Conservation (phyloP, 2,797 vertebrate species). For the Sphenopsis melanotis region DNA sequence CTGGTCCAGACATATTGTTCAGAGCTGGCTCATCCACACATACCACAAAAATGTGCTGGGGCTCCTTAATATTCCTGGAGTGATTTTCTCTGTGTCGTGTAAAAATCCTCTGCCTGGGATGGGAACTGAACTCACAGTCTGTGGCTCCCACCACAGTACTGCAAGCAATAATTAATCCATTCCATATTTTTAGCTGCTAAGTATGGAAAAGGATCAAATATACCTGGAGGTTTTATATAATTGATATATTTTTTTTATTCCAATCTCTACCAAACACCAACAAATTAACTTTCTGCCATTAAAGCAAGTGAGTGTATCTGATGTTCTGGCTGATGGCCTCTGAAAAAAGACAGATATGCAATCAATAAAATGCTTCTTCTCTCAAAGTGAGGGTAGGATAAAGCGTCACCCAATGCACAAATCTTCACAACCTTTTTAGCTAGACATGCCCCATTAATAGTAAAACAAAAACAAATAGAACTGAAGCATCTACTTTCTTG, state of each 20-base stretch:
- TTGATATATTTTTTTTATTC: not conserved
- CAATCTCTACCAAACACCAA: not conserved
- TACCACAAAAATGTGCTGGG: not conserved
- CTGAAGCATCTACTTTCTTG: not conserved
- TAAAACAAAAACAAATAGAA: not conserved
- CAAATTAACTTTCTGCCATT: not conserved
- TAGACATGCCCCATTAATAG: not conserved
- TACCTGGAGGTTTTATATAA: not conserved
- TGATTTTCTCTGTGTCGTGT: not conserved
- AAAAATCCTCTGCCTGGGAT: not conserved
- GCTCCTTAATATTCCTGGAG: not conserved
- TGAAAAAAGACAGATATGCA: not conserved
- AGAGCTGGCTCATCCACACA: not conserved
- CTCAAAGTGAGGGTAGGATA: not conserved
- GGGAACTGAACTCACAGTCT: not conserved
- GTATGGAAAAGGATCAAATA: not conserved
- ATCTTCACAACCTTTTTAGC: conserved; percentile 3
- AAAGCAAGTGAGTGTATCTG: not conserved
- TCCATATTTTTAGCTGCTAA: not conserved
- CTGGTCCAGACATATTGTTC: not conserved
- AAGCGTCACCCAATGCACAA: not conserved
- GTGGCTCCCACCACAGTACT: not conserved
- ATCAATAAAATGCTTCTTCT: conserved; percentile 19
- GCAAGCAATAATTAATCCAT: not conserved
- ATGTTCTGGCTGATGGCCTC: not conserved